Evolutionary conservation across 1,140 invertebrate genomes (phyloP).

Genomic region (Ceratitis capitata): DNA sequence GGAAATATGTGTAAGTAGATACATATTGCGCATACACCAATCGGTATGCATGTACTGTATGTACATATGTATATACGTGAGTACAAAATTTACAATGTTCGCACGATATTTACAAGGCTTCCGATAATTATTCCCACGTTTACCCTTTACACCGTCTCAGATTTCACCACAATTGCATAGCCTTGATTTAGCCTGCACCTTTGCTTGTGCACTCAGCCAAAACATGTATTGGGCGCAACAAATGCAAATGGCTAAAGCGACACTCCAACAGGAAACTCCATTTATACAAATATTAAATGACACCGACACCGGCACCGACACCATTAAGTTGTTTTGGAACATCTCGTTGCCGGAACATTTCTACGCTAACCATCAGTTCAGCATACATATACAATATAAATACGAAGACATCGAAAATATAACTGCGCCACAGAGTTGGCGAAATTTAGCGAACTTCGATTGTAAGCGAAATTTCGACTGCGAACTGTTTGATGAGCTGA

Average conservation of each 20-base stretch:
- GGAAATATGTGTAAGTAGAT: constrained; percentile 79
- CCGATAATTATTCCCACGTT: constrained; percentile 71
- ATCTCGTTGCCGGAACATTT: constrained; percentile 66
- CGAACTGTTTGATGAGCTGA: constrained; percentile 73
- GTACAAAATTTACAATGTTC: neutral
- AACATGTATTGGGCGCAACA: constrained; percentile 57
- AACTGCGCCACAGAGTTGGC: constrained; percentile 58
- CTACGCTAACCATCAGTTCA: constrained; percentile 65
- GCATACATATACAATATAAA: constrained; percentile 69
- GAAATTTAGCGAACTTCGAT: constrained; percentile 69
- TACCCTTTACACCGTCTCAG: constrained; percentile 54
- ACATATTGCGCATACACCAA: no score
- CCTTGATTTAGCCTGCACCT: constrained; percentile 75
- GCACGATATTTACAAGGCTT: constrained; percentile 60
- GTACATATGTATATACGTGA: neutral
- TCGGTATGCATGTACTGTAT: no score
- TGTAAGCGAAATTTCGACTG: constrained; percentile 66
- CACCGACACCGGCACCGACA: constrained; percentile 77
- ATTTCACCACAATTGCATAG: constrained; percentile 80
- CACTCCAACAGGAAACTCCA: neutral
- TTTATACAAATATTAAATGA: constrained; percentile 57
- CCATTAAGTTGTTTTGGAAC: constrained; percentile 84
- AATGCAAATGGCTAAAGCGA: constrained; percentile 46
- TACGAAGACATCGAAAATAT: constrained; percentile 69
- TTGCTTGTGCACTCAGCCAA: constrained; percentile 56